Percentiles rank a stretch among this genome's conserved stretches.
Evolutionary conservation across 2,113 vertebrate genomes (phyloP).

Genomic region (Lynx canadensis): DNA sequence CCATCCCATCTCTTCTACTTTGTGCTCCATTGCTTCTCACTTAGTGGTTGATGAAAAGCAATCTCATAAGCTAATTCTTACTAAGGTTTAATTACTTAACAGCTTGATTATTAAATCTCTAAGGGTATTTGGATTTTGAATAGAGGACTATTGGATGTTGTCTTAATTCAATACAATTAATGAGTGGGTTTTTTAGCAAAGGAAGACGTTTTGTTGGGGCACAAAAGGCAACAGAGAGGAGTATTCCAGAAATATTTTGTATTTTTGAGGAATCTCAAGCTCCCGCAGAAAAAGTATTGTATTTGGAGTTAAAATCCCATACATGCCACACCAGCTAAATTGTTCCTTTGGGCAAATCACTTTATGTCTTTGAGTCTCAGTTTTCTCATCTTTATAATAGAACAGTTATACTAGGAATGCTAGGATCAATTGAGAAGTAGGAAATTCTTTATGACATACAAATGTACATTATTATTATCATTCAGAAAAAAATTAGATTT

Average conservation of each 20-base stretch:
- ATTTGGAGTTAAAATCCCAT: neutral
- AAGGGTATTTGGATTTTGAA: conserved; percentile 79
- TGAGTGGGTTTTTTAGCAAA: conserved; percentile 17
- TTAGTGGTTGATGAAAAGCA: conserved; percentile 76
- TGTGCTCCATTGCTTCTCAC: conserved; percentile 72
- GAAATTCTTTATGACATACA: neutral
- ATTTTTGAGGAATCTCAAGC: neutral
- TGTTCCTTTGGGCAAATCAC: neutral
- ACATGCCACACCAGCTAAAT: neutral
- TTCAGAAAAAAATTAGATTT: neutral
- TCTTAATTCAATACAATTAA: conserved; percentile 72
- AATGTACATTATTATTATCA: neutral
- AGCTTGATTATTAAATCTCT: conserved; percentile 80
- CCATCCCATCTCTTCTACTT: conserved; percentile 47
- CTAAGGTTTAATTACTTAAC: conserved; percentile 80
- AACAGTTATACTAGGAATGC: neutral
- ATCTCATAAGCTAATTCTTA: conserved; percentile 76
- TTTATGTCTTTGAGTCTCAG: neutral
- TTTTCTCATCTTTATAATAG: neutral
- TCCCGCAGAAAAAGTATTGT: neutral
- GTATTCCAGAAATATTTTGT: neutral
- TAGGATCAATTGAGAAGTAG: neutral
- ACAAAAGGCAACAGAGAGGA: neutral
- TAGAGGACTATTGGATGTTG: conserved; percentile 62
- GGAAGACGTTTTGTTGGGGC: conserved; percentile 38